These are phyloP conservation scores for Apteryx owenii DNA, from an alignment of 2,113 vertebrate species.

Conservation along the genomic window DNA sequence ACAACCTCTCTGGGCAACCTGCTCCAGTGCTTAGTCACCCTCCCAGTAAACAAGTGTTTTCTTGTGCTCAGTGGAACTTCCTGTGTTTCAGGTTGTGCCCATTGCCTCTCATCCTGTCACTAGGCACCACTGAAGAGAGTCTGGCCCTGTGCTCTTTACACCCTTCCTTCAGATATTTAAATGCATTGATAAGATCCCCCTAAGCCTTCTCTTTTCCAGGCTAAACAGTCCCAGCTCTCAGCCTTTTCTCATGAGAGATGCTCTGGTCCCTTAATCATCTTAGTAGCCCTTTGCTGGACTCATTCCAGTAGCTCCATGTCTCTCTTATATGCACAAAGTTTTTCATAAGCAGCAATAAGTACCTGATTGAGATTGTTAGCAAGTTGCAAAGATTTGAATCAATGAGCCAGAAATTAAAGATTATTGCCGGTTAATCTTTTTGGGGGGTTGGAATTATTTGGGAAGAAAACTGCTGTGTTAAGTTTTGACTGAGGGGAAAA, in stretches of 20 bases:
- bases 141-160: neutral
- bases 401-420: neutral
- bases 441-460: neutral
- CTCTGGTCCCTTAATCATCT: neutral
- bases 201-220: neutral
- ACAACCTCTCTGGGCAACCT: neutral
- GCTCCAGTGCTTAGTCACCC: neutral
- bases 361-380: neutral
- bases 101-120: neutral
- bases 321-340: neutral
- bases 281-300: neutral
- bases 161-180: neutral
- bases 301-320: neutral
- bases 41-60: neutral
- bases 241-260: neutral
- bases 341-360: neutral
- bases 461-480: neutral
- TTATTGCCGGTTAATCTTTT: neutral
- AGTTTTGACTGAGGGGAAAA: neutral
- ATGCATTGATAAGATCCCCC: neutral
- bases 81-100: neutral
- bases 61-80: no score
- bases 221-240: neutral
- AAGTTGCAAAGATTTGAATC: neutral
- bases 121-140: neutral